A percentile compares a stretch with the other conserved stretches of the same genome.
Evolutionary conservation across 2,888 invertebrate genomes (phyloP).

Genomic region (Arctia plantaginis): DNA sequence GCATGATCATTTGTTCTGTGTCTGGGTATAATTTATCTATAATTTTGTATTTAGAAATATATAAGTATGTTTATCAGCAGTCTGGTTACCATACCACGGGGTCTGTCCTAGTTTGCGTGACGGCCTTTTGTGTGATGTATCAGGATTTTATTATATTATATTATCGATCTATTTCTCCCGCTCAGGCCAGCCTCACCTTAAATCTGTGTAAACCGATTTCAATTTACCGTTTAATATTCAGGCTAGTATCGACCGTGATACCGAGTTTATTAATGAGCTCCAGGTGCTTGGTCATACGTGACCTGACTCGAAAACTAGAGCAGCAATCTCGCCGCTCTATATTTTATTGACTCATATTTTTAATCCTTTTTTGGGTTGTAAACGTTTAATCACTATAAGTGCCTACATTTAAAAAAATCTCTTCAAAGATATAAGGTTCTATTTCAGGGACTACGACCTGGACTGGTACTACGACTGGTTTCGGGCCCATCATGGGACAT

Average conservation of each 20-base stretch:
- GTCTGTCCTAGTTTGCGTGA: neutral
- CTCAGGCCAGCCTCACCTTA: neutral
- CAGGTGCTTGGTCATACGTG: conserved; percentile 19
- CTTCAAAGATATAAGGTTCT: neutral
- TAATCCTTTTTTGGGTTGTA: neutral
- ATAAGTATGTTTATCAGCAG: neutral
- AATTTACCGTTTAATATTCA: conserved; percentile 20
- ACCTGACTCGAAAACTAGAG: neutral
- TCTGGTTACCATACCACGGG: neutral
- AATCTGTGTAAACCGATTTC: conserved; percentile 11
- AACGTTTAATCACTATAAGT: neutral
- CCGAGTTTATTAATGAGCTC: conserved; percentile 17
- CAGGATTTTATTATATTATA: neutral
- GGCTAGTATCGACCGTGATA: conserved; percentile 11
- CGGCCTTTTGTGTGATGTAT: neutral
- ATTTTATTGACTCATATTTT: neutral
- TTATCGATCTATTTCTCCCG: neutral
- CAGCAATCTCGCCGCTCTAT: neutral
- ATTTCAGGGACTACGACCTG: too few relatives aligned
- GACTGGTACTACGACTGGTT: too few relatives aligned
- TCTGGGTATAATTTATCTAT: too few relatives aligned
- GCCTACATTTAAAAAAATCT: neutral
- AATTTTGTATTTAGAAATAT: neutral
- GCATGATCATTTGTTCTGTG: neutral
- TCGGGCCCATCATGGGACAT: neutral